These are phyloP conservation scores for Enteromius anoplus DNA, from an alignment of 2,797 vertebrate genomes.

Conservation along the genomic window DNA sequence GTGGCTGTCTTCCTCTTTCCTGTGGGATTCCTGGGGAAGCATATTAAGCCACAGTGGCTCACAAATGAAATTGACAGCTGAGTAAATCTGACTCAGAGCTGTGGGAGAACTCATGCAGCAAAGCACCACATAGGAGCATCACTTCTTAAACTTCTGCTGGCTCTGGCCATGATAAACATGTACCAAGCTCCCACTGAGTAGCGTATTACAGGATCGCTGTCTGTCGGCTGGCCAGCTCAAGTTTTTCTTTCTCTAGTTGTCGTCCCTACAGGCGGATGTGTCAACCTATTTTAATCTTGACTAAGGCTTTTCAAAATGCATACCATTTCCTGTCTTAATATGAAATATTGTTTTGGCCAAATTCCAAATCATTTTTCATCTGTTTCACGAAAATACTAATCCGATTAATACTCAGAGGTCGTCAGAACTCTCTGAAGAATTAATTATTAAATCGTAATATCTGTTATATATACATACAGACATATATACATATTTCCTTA, in stretches of 20 bases:
- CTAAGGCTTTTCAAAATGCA: not conserved
- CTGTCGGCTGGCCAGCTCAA: slow-evolving; percentile 34
- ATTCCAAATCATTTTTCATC: not conserved
- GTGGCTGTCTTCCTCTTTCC: slow-evolving; percentile 8
- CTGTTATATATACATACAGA: not conserved
- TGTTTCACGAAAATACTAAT: not conserved
- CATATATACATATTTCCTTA: too few relatives aligned
- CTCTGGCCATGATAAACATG: slow-evolving; percentile 45
- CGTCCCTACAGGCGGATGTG: slow-evolving; percentile 20
- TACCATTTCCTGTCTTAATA: not conserved
- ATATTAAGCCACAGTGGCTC: slow-evolving; percentile 35
- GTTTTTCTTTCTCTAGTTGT: slow-evolving; percentile 12
- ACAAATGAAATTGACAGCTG: slow-evolving; percentile 51
- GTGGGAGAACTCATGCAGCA: slow-evolving; percentile 42
- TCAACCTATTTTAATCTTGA: slow-evolving; percentile 21
- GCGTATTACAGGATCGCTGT: slow-evolving; percentile 40
- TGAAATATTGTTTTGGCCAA: not conserved
- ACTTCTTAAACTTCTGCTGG: slow-evolving; percentile 46
- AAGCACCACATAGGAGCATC: slow-evolving; percentile 34
- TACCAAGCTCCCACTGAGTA: slow-evolving; percentile 34
- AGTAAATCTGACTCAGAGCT: slow-evolving; percentile 45
- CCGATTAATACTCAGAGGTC: not conserved
- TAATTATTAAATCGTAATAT: not conserved
- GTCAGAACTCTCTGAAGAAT: not conserved
- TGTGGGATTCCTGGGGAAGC: slow-evolving; percentile 24